A percentile compares a stretch with the other conserved stretches of the same genome.
phyloP scores from a whole-genome alignment of 2,888 invertebrate genomes.

The Tinea trinotella region DNA sequence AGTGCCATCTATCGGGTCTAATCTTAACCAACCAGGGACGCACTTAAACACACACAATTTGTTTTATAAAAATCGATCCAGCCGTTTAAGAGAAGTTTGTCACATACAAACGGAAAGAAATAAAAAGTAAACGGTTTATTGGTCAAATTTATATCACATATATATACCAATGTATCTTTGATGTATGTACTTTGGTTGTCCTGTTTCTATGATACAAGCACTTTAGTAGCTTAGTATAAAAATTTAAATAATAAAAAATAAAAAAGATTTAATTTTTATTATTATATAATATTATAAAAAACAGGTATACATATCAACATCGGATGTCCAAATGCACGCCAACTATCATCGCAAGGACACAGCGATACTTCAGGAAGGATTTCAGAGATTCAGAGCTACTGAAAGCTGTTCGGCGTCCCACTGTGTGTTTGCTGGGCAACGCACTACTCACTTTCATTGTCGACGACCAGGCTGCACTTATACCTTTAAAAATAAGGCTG shows the following conservation, averaged over 20 bases:
- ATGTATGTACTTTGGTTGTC: too few relatives aligned
- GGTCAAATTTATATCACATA: not conserved
- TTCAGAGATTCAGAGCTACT: slow-evolving; percentile 95
- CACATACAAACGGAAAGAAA: too few relatives aligned
- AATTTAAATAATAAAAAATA: not conserved
- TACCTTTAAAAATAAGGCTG: slow-evolving; percentile 99
- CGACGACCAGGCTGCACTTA: slow-evolving; percentile 90
- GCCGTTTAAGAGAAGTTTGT: too few relatives aligned
- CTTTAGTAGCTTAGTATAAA: too few relatives aligned
- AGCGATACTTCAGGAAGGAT: slow-evolving; percentile 97
- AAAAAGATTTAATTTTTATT: not conserved
- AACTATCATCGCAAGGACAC: slow-evolving; percentile 98
- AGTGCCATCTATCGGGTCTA: too few relatives aligned
- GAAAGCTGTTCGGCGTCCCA: slow-evolving; percentile 94
- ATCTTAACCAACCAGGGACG: too few relatives aligned
- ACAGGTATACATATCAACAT: slow-evolving; percentile 96
- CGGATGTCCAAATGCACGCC: slow-evolving; percentile 99
- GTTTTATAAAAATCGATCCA: too few relatives aligned
- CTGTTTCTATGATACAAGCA: too few relatives aligned
- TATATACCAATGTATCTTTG: too few relatives aligned
- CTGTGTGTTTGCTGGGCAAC: slow-evolving; percentile 93
- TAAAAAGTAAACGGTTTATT: not conserved
- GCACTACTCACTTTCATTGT: slow-evolving; percentile 98
- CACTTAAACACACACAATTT: too few relatives aligned
- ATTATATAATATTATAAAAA: not conserved